Percentiles rank a stretch among this genome's conserved stretches.
Conservation (phyloP, 2,797 vertebrate species). For the Antennarius maculatus region DNA sequence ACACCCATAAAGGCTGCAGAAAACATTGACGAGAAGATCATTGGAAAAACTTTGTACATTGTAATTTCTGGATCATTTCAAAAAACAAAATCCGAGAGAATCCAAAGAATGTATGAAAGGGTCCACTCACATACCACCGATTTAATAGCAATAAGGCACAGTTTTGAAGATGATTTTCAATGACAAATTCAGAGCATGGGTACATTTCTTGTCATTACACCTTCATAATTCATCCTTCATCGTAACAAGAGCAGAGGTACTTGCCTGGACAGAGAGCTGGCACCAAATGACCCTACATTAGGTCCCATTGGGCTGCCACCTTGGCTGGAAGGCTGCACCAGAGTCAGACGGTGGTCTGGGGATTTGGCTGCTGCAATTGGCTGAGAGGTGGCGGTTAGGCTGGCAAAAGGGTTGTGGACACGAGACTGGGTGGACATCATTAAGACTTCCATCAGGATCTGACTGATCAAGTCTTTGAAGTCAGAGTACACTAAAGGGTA, state of each 20-base stretch:
- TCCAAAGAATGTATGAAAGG: conserved; percentile 30
- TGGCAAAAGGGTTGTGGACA: conserved; percentile 96
- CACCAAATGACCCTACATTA: conserved; percentile 88
- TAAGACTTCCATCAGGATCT: conserved; percentile 99
- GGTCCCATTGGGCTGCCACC: conserved; percentile 93
- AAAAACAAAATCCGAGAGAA: too few relatives aligned
- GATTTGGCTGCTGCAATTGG: conserved; percentile 94
- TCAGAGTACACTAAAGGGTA: conserved; percentile 89
- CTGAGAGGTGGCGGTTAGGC: conserved; percentile 96
- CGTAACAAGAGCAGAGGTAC: conserved; percentile 54
- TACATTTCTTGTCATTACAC: background rate
- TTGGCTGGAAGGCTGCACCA: conserved; percentile 88
- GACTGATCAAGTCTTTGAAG: conserved; percentile 98
- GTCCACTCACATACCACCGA: background rate
- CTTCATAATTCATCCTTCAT: background rate
- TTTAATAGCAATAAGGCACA: conserved; percentile 1
- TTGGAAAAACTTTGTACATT: conserved; percentile 43
- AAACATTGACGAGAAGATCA: conserved; percentile 74
- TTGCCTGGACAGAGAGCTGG: conserved; percentile 97
- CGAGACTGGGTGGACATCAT: conserved; percentile 97
- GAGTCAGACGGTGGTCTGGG: conserved; percentile 88
- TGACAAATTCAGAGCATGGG: background rate
- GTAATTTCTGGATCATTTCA: too few relatives aligned
- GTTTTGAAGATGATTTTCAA: background rate
- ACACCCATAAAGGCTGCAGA: conserved; percentile 93